Percentiles rank a stretch among this genome's conserved stretches.
phyloP scores from a whole-genome alignment of 2,888 invertebrate genomes.

The Litoditis marina region DNA sequence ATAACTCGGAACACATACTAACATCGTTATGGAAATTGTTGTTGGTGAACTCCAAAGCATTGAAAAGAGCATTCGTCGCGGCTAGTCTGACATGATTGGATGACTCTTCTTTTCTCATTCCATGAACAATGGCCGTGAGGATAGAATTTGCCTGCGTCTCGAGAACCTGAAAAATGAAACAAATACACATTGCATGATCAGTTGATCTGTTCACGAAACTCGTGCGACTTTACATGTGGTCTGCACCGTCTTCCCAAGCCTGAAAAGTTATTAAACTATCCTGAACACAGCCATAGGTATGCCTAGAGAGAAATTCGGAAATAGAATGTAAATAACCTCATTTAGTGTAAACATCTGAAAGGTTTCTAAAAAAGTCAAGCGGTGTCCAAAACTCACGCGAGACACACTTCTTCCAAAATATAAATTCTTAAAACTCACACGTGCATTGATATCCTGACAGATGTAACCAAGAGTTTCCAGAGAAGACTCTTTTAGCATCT shows the following conservation, averaged over 20 bases:
- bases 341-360: too few species aligned
- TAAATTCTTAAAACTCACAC: slow-evolving; percentile 15
- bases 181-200: not conserved
- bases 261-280: too few species aligned
- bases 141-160: slow-evolving; percentile 90
- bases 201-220: too few species aligned
- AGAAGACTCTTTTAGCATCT: slow-evolving; percentile 91
- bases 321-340: too few species aligned
- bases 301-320: too few species aligned
- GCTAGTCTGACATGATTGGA: slow-evolving; percentile 82
- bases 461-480: slow-evolving; percentile 97
- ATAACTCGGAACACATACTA: not conserved
- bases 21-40: slow-evolving; percentile 94
- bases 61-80: slow-evolving; percentile 90
- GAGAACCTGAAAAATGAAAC: slow-evolving; percentile 69
- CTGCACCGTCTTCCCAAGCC: too few species aligned
- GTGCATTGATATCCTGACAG: slow-evolving; percentile 83
- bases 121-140: slow-evolving; percentile 95
- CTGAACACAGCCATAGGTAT: too few species aligned
- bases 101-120: slow-evolving; percentile 90
- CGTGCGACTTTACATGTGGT: too few species aligned
- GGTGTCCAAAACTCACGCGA: too few species aligned
- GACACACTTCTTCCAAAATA: not conserved
- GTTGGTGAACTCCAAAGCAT: slow-evolving; percentile 96
- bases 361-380: too few species aligned